These are phyloP conservation scores for Myotis planiceps DNA, from an alignment of 2,797 vertebrate genomes.

Conservation along the genomic window DNA sequence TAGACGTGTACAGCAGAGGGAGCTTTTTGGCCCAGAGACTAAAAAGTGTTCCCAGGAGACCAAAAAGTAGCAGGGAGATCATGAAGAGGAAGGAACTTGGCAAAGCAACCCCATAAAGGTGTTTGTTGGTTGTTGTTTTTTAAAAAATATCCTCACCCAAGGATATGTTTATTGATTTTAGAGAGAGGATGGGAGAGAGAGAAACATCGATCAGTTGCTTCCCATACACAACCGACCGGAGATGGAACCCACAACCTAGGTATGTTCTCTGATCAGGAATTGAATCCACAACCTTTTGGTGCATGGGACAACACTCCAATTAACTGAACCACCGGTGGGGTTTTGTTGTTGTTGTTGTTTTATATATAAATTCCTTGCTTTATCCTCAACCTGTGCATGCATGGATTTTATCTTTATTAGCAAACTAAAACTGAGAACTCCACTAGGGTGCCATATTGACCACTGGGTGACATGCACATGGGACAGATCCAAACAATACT, in stretches of 20 bases:
- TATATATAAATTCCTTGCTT: neutral
- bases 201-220: neutral
- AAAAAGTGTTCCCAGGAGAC: neutral
- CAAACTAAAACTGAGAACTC: neutral
- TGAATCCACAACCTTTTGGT: neutral
- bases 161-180: neutral
- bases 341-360: neutral
- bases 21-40: neutral
- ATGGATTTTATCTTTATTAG: neutral
- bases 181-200: neutral
- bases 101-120: neutral
- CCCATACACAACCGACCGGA: fast-evolving
- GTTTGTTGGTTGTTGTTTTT: neutral
- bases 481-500: neutral
- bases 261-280: neutral
- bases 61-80: neutral
- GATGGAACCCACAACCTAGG: neutral
- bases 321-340: neutral
- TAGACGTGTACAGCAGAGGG: neutral
- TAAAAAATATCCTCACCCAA: neutral
- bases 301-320: neutral
- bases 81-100: neutral
- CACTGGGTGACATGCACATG: neutral
- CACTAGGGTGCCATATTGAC: neutral
- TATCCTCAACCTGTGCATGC: neutral